Evolutionary conservation across 2,888 invertebrate genomes (phyloP), one percentile per base, ranked within the genome.

Genomic region (Platerodrilus igneus): DNA sequence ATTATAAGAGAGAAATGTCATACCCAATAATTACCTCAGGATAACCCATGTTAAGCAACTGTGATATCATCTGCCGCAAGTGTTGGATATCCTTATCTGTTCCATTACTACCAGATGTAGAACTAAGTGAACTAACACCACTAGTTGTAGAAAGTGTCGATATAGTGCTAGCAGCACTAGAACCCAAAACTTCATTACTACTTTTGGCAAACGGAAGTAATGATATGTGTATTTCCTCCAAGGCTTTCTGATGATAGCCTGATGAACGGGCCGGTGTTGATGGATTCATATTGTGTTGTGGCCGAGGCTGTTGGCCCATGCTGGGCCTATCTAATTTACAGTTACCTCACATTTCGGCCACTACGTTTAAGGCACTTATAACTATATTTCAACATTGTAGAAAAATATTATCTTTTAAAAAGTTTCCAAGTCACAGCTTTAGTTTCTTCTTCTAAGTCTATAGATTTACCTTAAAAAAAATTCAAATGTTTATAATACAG

Each of bases 201-300:
- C 72, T 79, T 70, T 86, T 85, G 36, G 86, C 86, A 66, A 86
- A 88, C 35, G 87, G 88, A 58, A 83, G 74, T 57, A 88, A 69
- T 44, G 87, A 86, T 68, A 86, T 86, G 56, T 88, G 78, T 62
- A 88, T 89, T 71, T 87, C 84, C 70, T 85, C 86, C 69, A 89
- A 78, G 64, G 88, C 88, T 73, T 87, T 86, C 70, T 86, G 85
- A 71, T 84, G 84, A 71, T 88, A 88, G 72, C 84, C 84, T 73
- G 83, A 78, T 66, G 66, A 60, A 37, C 67, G 64, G 63, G 66
- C 63, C 45, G 64, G 72, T 69, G 76, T 74, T 70, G 75, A 76
- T 68, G 76, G 75, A 73, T 77, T 77, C 78, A 78, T 78, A 69
- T 71, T 76, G 73, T 74, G 50, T 41, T 54, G 55, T 53, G 57